Evolutionary conservation across 1,140 invertebrate genomes (phyloP).

Genomic region (Pygmarrhopalites habei): DNA sequence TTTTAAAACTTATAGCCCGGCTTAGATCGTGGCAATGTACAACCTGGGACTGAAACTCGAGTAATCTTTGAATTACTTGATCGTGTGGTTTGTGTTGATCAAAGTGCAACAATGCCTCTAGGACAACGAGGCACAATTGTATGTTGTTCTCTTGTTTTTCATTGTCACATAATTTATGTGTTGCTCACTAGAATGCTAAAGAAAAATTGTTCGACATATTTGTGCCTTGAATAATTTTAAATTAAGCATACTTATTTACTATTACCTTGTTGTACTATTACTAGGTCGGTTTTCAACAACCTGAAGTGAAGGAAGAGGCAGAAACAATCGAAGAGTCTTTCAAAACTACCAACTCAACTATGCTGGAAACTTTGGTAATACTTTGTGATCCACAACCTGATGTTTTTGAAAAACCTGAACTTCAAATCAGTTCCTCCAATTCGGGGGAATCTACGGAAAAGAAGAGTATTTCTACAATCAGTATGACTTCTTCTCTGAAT

Average conservation of each 20-base stretch:
- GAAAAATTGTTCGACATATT: too few relatives aligned
- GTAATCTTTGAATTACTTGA: conserved; percentile 24
- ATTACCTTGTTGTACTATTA: too few relatives aligned
- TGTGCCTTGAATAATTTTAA: too few relatives aligned
- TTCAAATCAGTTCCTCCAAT: background rate
- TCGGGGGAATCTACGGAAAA: background rate
- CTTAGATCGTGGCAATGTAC: conserved; percentile 30
- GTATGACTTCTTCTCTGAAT: conserved; percentile 2
- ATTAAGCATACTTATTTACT: too few relatives aligned
- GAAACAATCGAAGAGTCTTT: conserved; percentile 29
- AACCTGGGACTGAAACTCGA: conserved; percentile 7
- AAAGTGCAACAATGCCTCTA: conserved; percentile 17
- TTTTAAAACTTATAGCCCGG: conserved; percentile 29
- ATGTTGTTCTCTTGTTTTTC: too few relatives aligned
- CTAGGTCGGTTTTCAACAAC: conserved; percentile 32
- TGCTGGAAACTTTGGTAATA: conserved; percentile 20
- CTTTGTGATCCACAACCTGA: conserved; percentile 28
- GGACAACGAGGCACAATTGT: conserved; percentile 30
- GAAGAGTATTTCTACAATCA: background rate
- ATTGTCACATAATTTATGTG: too few relatives aligned
- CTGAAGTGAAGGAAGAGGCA: conserved; percentile 1
- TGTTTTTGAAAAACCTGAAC: conserved; percentile 26
- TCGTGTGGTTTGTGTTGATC: conserved; percentile 35
- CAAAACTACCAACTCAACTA: conserved; percentile 22
- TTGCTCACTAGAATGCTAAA: too few relatives aligned